Evolutionary conservation across 2,797 vertebrate species (phyloP).

Genomic region (Dallia pectoralis): DNA sequence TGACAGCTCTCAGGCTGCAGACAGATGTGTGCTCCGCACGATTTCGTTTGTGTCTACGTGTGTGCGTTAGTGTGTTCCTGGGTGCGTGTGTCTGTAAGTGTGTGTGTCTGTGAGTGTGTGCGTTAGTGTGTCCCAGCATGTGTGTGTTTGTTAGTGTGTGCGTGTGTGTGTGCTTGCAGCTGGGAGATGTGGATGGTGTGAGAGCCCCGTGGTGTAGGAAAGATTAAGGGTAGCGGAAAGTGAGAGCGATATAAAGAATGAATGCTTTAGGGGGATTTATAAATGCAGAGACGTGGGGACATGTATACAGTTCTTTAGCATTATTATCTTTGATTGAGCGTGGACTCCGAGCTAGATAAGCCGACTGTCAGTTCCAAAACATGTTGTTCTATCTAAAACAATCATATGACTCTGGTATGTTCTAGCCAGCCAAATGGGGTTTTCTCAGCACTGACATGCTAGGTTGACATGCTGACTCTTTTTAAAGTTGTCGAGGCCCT

Average conservation of each 20-base stretch:
- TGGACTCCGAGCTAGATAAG: not conserved
- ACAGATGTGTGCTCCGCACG: constrained; percentile 43
- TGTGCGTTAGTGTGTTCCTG: constrained; percentile 11
- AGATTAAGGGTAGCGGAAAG: not conserved
- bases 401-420: not conserved
- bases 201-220: not conserved
- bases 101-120: constrained; percentile 15
- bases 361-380: not conserved
- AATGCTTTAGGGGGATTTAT: not conserved
- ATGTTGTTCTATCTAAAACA: not conserved
- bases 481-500: not conserved
- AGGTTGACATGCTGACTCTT: not conserved
- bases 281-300: not conserved
- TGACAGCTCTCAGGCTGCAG: constrained; percentile 47
- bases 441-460: not conserved
- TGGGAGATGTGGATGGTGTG: not conserved
- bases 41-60: constrained; percentile 14
- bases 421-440: not conserved
- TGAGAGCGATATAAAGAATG: not conserved
- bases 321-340: not conserved
- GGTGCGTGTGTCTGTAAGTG: not conserved
- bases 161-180: constrained; percentile 2
- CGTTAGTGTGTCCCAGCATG: not conserved
- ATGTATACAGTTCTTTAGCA: not conserved
- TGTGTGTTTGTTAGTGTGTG: constrained; percentile 9